These are phyloP conservation scores for Pogoniulus pusillus DNA, from an alignment of 2,797 vertebrate genomes.

Conservation along the genomic window DNA sequence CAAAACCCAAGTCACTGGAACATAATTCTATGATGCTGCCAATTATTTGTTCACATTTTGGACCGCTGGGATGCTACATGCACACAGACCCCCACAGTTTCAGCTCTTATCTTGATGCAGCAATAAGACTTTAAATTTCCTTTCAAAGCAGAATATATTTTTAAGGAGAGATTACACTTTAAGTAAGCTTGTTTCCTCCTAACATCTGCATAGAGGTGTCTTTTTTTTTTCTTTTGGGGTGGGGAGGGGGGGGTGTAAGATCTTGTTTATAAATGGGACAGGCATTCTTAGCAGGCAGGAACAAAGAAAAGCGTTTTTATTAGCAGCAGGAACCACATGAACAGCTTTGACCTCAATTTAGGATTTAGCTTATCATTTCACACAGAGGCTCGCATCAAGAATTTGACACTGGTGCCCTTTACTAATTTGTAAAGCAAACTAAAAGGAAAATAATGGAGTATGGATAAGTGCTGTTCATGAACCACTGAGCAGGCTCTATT, in stretches of 20 bases:
- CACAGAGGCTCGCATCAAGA: slow-evolving; percentile 69
- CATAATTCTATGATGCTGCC: not conserved
- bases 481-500: slow-evolving; percentile 73
- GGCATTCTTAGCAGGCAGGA: slow-evolving; percentile 59
- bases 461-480: slow-evolving; percentile 68
- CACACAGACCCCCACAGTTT: not conserved
- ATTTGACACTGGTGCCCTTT: slow-evolving; percentile 72
- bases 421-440: slow-evolving; percentile 77
- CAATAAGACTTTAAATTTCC: not conserved
- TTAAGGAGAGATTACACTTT: not conserved
- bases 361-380: slow-evolving; percentile 73
- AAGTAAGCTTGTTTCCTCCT: not conserved
- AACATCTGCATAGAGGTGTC: slow-evolving; percentile 26
- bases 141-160: not conserved
- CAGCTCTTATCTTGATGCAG: not conserved
- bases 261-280: slow-evolving; percentile 59
- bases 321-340: slow-evolving; percentile 56
- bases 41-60: not conserved
- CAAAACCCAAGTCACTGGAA: not conserved
- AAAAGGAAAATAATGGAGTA: slow-evolving; percentile 66
- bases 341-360: slow-evolving; percentile 67
- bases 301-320: slow-evolving; percentile 66
- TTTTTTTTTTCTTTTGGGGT: not conserved
- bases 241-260: not conserved
- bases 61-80: not conserved